These are phyloP conservation scores for Calephelis perditalis DNA, from an alignment of 2,888 invertebrate genomes.

Conservation along the genomic window DNA sequence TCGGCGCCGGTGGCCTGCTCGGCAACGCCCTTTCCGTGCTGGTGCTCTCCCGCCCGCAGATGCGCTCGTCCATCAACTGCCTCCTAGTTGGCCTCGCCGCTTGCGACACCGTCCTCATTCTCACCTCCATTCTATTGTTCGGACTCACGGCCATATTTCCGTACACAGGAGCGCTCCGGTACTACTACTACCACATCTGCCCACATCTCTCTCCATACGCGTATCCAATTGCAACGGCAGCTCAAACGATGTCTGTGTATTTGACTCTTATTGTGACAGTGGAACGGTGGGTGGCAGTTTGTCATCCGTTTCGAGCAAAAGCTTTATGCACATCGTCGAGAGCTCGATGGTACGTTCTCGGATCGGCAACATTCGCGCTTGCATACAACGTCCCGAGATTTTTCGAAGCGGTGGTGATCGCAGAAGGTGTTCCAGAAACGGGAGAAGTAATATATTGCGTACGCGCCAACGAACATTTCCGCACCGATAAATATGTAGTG, in stretches of 20 bases:
- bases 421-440: constrained; percentile 58
- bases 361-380: constrained; percentile 88
- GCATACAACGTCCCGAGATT: constrained; percentile 92
- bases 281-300: constrained; percentile 96
- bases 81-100: constrained; percentile 94
- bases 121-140: constrained; percentile 91
- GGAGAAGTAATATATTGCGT: constrained; percentile 84
- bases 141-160: constrained; percentile 91
- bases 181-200: constrained; percentile 87
- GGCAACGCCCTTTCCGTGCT: constrained; percentile 95
- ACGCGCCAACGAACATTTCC: constrained; percentile 82
- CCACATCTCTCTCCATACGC: constrained; percentile 88
- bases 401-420: constrained; percentile 81
- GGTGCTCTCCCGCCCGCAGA: constrained; percentile 93
- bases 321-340: constrained; percentile 93
- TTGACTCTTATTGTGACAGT: constrained; percentile 93
- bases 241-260: constrained; percentile 96
- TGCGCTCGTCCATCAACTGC: constrained; percentile 97
- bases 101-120: constrained; percentile 94
- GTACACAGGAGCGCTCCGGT: constrained; percentile 86
- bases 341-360: constrained; percentile 90
- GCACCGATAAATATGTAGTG: constrained; percentile 85
- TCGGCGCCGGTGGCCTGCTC: constrained; percentile 90
- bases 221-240: constrained; percentile 90
- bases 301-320: constrained; percentile 92